phyloP scores from a whole-genome alignment of 23 tunicate species.

The Corella eumyota region DNA sequence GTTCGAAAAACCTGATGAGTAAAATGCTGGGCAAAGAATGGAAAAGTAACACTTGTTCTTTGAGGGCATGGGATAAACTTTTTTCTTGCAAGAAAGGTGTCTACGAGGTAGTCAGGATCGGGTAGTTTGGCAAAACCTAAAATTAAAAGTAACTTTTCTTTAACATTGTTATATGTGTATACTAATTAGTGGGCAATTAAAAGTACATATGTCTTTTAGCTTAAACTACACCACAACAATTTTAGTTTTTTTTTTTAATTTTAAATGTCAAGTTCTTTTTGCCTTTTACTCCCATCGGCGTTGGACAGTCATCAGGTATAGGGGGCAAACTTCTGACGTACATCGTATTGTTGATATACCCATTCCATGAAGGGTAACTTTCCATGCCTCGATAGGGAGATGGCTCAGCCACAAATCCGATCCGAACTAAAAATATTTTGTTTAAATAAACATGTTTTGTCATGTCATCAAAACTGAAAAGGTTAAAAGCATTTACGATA shows the following conservation, averaged over 20 bases:
- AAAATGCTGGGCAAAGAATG: constrained; percentile 55
- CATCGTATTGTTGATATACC: constrained; percentile 24
- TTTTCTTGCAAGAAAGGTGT: constrained; percentile 14
- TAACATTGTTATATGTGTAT: no score
- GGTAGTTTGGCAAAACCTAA: constrained; percentile 30
- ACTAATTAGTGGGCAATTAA: no score
- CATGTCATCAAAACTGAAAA: no score
- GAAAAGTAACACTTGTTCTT: constrained; percentile 26
- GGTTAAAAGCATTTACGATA: no score
- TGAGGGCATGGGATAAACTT: constrained; percentile 24
- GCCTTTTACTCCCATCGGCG: constrained; percentile 58
- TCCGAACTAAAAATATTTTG: constrained; percentile 15
- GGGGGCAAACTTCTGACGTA: constrained; percentile 48
- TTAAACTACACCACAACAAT: no score
- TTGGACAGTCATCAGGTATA: constrained; percentile 35
- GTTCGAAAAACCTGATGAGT: constrained; percentile 51
- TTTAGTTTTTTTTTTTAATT: no score
- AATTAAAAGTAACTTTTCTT: no score
- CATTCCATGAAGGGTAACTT: constrained; percentile 27
- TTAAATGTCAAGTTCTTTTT: not conserved
- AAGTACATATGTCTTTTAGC: no score
- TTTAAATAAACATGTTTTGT: no score
- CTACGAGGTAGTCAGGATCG: constrained; percentile 17
- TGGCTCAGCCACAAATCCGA: constrained; percentile 31
- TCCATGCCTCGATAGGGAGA: constrained; percentile 32